Evolutionary conservation across 2,888 invertebrate species (phyloP), one percentile per base, ranked within the genome.

Genomic region (Caenorhabditis sp.): DNA sequence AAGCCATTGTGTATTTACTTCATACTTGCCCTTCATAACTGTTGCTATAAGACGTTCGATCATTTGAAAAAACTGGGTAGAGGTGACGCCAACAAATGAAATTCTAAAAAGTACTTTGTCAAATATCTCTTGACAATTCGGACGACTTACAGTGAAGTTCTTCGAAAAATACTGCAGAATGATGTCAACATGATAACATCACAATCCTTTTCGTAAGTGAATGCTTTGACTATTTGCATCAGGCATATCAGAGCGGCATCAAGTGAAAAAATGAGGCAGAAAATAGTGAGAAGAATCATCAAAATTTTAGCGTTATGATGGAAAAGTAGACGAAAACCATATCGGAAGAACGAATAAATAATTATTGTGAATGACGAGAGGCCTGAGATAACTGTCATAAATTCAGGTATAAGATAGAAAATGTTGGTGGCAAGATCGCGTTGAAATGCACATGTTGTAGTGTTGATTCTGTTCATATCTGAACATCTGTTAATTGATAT

Each of bases 221-320:
- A 10, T 1, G 67, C 64, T 5, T 58, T 61, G 58, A 36, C 67
- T 0, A 72, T 53, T 64, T 72, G 72, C 10, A 62, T 31, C 8
- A 49, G 54, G 4, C 62, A 68, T 1, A 72, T 61, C 36, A 62
- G 62, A n/a, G 62, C 24, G 12, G 64, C 43, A 24, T 72, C 72
- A 0, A 72, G 6, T 17, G 72, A 67, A 27, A 72, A 72, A n/a
- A 72, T 43, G 0, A 68, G 31, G n/a, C 67, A 68, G 37, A 68
- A 62, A 1, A 72, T 14, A 0, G 67, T 67, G 24, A 72, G 65
- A 12, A 72, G 65, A 17, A 72, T 67, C 72, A 72, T 72, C 0
- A 72, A 50, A 14, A 68, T 58, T 62, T 72, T 72, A 6, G 72
- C 72, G 54, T 72, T 72, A 17, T 62, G 57, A 58, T 72, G 72